phyloP scores from a whole-genome alignment of 2,888 invertebrate species.

The Mesorhabditis spiculigera region DNA sequence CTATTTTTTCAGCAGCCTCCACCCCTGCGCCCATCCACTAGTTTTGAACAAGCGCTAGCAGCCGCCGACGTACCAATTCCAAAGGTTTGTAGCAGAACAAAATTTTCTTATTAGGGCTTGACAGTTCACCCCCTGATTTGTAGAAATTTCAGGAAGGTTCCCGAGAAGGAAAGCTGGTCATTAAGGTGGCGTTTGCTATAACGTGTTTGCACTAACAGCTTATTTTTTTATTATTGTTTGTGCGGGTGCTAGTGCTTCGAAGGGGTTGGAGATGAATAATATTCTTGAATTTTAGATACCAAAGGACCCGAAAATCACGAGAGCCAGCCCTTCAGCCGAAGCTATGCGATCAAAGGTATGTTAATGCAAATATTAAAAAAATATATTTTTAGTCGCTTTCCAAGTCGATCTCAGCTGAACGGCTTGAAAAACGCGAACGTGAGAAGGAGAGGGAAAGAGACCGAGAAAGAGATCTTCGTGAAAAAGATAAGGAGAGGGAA shows the following conservation, averaged over 20 bases:
- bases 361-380: not conserved
- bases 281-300: conserved; percentile 4
- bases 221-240: not conserved
- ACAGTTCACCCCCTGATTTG: not conserved
- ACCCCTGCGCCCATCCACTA: not conserved
- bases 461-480: not conserved
- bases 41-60: not conserved
- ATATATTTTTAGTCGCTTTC: not conserved
- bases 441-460: conserved; percentile 3
- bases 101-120: not conserved
- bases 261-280: not conserved
- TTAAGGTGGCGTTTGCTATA: not conserved
- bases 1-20: not conserved
- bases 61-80: not conserved
- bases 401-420: not conserved
- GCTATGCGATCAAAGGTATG: not conserved
- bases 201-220: not conserved
- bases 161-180: conserved; percentile 1
- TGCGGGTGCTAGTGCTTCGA: not conserved
- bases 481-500: not conserved
- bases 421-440: no score
- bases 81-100: not conserved
- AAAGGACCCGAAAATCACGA: not conserved
- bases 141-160: not conserved
- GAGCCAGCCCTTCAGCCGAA: not conserved